Percentiles rank a stretch among this genome's conserved stretches.
Evolutionary conservation across 2,113 vertebrate species (phyloP).

Genomic region (Anarrhichthys ocellatus): DNA sequence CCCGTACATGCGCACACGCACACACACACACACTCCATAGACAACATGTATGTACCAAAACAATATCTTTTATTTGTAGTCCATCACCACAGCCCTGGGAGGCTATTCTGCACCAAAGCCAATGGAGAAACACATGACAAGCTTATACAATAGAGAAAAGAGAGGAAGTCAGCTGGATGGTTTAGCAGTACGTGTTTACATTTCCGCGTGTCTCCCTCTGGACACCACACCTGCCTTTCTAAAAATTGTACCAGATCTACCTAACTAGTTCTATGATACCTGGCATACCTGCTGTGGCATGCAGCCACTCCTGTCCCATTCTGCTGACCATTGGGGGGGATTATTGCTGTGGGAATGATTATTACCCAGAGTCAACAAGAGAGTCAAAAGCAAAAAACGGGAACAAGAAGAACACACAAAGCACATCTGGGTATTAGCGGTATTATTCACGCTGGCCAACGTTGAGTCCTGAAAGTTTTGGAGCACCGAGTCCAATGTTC

Average conservation of each 20-base stretch:
- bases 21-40: constrained; percentile 61
- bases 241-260: constrained; percentile 68
- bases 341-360: constrained; percentile 84
- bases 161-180: constrained; percentile 88
- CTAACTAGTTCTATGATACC: constrained; percentile 75
- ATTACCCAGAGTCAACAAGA: constrained; percentile 82
- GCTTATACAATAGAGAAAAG: constrained; percentile 92
- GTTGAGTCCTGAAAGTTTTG: constrained; percentile 71
- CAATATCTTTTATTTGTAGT: constrained; percentile 99
- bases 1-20: constrained; percentile 7
- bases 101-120: constrained; percentile 95
- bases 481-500: constrained; percentile 59
- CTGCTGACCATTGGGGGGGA: constrained; percentile 72
- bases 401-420: constrained; percentile 77
- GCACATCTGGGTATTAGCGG: constrained; percentile 79
- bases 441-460: constrained; percentile 70
- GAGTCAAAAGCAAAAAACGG: constrained; percentile 75
- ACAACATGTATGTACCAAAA: constrained; percentile 87
- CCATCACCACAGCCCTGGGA: constrained; percentile 94
- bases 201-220: constrained; percentile 63
- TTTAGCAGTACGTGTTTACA: constrained; percentile 81
- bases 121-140: constrained; percentile 99
- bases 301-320: constrained; percentile 72
- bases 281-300: constrained; percentile 69
- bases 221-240: constrained; percentile 66